Evolutionary conservation across 2,888 invertebrate species (phyloP), one percentile per base, ranked within the genome.

Genomic region (Drosophila rellima): DNA sequence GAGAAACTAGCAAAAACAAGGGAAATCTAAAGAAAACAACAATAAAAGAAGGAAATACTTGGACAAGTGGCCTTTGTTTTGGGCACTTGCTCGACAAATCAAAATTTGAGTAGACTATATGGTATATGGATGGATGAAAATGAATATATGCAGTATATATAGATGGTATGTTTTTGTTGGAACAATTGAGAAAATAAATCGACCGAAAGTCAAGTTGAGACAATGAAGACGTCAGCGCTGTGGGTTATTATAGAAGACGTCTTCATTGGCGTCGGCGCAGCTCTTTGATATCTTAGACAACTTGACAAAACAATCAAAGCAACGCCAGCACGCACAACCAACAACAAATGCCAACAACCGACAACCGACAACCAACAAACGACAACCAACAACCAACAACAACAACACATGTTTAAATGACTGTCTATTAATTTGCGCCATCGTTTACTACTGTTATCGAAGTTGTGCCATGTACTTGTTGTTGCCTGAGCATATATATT

Each of bases 291-390:
- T 82, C 71, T 72, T 64, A 89, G 88, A 88, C 88, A 89, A 88
- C 89, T 88, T 88, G 88, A 88, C 88, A 88, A 88, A 89, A 88
- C 88, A 89, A 88, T 88, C 89, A 83, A 88, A 85, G 80, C 80
- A 81, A 70, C 79, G 66, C 65, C 72, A 74, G 76, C 76, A 75
- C 62, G 66, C 50, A 70, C 75, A 54, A 45, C 55, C 69, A 73
- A 69, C 74, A 65, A 60, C n/a, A n/a, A n/a, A n/a, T n/a, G n/a
- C 18, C 50, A 37, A 70, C 70, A 52, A 37, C 47, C 68, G 69
- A 69, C 73, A 68, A 60, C 13, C 52, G 65, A 51, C 54, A 68
- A 56, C 44, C 52, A 60, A 71, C 31, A 64, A 68, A 7, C 18
- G 29, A 55, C 44, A 63, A 71, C 54, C 54, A 64, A 51, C 39